Base-by-base conservation (phyloP, 2,797 vertebrate genomes). In the Limnodromus scolopaceus region DNA sequence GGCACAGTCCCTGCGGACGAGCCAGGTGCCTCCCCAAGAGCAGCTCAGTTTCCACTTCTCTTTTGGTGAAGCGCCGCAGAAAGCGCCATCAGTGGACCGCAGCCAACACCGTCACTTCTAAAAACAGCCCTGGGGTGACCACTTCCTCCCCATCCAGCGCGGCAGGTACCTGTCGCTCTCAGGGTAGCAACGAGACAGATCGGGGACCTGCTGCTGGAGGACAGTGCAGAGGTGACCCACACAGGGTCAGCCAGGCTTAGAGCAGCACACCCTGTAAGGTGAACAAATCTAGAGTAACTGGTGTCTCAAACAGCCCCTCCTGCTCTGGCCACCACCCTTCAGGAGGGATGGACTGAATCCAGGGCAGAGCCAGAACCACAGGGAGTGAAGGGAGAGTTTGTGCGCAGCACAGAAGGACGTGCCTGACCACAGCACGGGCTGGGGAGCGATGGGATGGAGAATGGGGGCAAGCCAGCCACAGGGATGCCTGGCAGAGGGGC, bases 241-340 rank as follows among this genome's bases (percentile, higher is more conserved):
- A 27, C 23, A 57, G 11, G 11, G 13, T 51, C n/a, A 58, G n/a
- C 30, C 28, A 51, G 10, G 41, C 89, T 1, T 58, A 53, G 14
- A 41, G 46, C 18, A 79, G 15, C 3, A 46, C 0, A 0, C 3
- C n/a, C 34, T 3, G 0, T 4, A 54, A 34, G 53, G 16, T 18
- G 39, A 80, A 69, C 23, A 65, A 49, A 54, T 36, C 45, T 28
- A 38, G 20, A 75, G 25, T 7, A 84, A 68, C 5, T 6, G 30
- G 24, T 16, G 23, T 32, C 60, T 57, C 79, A 41, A 70, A 78
- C 36, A 70, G 54, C 24, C 30, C 12, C 38, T 65, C 48, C 57
- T 71, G 43, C 54, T 71, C 69, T 13, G 32, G 41, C 25, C 45
- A 84, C 22, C 30, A 10, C 11, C 49, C 61, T 66, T 53, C 1